A percentile compares a stretch with the other conserved stretches of the same genome.
These are phyloP conservation scores for Tiliacea aurago DNA, from an alignment of 2,888 invertebrate species.

Conservation along the genomic window DNA sequence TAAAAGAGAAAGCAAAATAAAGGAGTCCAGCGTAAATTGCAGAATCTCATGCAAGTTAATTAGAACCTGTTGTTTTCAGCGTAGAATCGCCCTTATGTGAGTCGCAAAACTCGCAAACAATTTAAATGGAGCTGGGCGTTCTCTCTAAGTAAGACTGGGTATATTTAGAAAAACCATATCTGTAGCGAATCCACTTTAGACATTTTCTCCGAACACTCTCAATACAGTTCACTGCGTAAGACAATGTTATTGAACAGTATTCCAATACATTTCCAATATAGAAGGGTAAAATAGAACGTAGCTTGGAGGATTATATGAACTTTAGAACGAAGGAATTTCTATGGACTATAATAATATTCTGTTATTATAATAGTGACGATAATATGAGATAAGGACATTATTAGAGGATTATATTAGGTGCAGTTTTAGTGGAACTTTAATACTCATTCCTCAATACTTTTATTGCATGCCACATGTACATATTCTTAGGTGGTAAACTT, in stretches of 20 bases:
- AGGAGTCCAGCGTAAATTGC: slow-evolving; percentile 47
- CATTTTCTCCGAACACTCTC: slow-evolving; percentile 44
- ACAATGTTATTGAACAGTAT: slow-evolving; percentile 54
- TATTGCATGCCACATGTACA: no score
- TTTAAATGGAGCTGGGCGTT: slow-evolving; percentile 28
- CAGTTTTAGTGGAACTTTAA: neutral
- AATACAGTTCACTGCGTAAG: slow-evolving; percentile 36
- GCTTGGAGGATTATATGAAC: slow-evolving; percentile 17
- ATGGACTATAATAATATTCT: neutral
- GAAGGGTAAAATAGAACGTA: slow-evolving; percentile 42
- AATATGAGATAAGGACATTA: neutral
- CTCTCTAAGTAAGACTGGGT: slow-evolving; percentile 20
- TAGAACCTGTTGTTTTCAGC: slow-evolving; percentile 49
- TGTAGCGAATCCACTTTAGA: slow-evolving; percentile 42
- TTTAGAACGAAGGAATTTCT: slow-evolving; percentile 16
- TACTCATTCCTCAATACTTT: no score
- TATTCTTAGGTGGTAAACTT: no score
- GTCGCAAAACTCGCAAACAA: slow-evolving; percentile 42
- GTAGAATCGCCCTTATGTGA: slow-evolving; percentile 32
- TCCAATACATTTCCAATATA: slow-evolving; percentile 42
- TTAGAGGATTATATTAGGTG: neutral
- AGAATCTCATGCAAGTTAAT: slow-evolving; percentile 59
- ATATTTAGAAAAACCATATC: slow-evolving; percentile 51
- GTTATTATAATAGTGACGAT: neutral
- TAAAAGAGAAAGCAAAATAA: slow-evolving; percentile 53